Conservation (phyloP, 2,797 vertebrate genomes). For the Notamacropus eugenii region DNA sequence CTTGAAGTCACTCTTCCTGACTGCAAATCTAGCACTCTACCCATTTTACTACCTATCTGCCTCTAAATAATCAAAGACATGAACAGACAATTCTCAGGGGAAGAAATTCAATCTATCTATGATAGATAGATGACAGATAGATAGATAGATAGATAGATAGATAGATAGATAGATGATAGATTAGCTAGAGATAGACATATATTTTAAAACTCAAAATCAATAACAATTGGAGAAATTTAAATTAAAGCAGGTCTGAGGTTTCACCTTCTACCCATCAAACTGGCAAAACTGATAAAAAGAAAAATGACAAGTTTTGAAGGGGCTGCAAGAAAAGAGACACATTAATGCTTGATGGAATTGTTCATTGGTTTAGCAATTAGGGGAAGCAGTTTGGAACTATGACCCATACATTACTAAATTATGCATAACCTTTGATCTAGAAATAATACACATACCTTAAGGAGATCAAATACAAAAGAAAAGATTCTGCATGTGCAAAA, state of each 20-base stretch:
- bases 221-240: not conserved
- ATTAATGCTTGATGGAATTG: not conserved
- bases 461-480: not conserved
- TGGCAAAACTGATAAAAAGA: not conserved
- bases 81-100: not conserved
- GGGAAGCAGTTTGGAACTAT: not conserved
- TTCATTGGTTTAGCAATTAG: not conserved
- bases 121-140: not conserved
- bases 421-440: not conserved
- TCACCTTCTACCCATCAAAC: not conserved
- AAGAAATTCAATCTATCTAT: not conserved
- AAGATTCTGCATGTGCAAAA: not conserved
- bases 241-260: not conserved
- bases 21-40: not conserved
- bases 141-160: not conserved
- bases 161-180: too few relatives aligned
- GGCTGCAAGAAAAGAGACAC: not conserved
- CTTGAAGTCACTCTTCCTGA: not conserved
- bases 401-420: not conserved
- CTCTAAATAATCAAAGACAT: not conserved
- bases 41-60: not conserved
- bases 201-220: not conserved
- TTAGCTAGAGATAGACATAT: too few relatives aligned
- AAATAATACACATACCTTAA: not conserved
- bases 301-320: not conserved